These are phyloP conservation scores for Clarias laeviceps DNA, from an alignment of 2,797 vertebrate species.

Conservation along the genomic window DNA sequence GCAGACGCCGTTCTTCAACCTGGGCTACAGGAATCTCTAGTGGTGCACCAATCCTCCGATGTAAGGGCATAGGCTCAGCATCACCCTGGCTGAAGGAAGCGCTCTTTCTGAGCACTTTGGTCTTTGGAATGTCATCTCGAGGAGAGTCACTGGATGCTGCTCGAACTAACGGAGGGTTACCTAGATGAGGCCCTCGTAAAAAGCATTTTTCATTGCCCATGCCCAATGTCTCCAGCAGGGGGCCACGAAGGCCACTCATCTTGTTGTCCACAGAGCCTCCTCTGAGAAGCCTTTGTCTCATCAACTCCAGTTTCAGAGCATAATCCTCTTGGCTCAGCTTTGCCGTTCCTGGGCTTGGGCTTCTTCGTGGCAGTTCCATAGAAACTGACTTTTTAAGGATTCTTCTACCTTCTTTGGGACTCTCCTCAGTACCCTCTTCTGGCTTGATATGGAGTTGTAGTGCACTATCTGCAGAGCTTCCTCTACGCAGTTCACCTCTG, in stretches of 20 bases:
- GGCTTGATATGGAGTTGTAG: constrained; percentile 79
- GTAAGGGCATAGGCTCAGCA: constrained; percentile 84
- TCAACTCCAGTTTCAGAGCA: constrained; percentile 87
- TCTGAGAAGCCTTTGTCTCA: constrained; percentile 90
- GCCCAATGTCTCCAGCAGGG: constrained; percentile 90
- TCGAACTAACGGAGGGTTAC: constrained; percentile 79
- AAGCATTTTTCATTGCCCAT: constrained; percentile 82
- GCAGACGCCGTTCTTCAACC: constrained; percentile 82
- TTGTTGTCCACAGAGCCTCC: constrained; percentile 87
- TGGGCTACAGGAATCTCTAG: constrained; percentile 91
- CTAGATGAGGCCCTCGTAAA: constrained; percentile 70
- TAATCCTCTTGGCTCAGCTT: constrained; percentile 90
- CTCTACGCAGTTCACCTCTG: constrained; percentile 85
- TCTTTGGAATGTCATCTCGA: constrained; percentile 77
- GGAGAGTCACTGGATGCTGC: constrained; percentile 91
- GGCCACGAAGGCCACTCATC: constrained; percentile 93
- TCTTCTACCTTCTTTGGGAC: constrained; percentile 69
- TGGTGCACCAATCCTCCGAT: constrained; percentile 89
- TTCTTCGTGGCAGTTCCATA: constrained; percentile 78
- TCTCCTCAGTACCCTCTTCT: constrained; percentile 71
- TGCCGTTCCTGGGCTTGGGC: constrained; percentile 82
- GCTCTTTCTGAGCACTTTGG: constrained; percentile 86
- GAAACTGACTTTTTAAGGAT: constrained; percentile 87
- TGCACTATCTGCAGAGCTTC: constrained; percentile 92
- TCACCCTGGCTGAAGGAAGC: constrained; percentile 96